Percentiles rank a stretch among this genome's conserved stretches.
Evolutionary conservation across 2,113 vertebrate genomes (phyloP).

Genomic region (Eulemur rufifrons): DNA sequence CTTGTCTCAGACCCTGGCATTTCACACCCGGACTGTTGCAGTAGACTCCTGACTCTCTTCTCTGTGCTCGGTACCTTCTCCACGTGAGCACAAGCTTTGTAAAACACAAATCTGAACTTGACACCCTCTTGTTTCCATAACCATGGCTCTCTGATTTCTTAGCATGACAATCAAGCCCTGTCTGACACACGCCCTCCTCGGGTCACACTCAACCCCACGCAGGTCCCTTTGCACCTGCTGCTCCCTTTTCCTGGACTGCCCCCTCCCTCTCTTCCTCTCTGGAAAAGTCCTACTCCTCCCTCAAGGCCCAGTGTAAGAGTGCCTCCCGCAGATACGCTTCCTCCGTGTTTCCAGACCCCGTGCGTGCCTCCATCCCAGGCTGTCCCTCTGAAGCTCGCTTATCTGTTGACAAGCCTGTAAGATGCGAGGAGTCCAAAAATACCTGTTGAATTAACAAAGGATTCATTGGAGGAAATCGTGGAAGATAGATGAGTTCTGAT

Average conservation of each 20-base stretch:
- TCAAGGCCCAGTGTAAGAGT: background rate
- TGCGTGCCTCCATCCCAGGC: rapidly evolving
- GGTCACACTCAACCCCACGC: rapidly evolving
- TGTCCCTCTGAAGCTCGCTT: too few species aligned
- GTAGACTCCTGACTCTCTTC: background rate
- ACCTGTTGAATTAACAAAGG: background rate
- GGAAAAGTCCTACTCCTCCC: background rate
- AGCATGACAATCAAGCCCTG: background rate
- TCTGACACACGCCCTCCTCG: background rate
- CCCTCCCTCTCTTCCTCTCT: background rate
- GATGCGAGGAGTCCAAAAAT: background rate
- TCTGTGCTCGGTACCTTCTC: too few species aligned
- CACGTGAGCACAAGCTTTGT: background rate
- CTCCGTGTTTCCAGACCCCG: background rate
- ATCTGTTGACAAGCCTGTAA: too few species aligned
- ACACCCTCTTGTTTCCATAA: background rate
- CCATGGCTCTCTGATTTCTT: background rate
- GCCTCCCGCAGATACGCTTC: background rate
- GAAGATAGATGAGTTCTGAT: background rate
- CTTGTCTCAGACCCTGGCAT: background rate
- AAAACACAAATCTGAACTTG: background rate
- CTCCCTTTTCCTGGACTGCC: background rate
- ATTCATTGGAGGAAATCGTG: background rate
- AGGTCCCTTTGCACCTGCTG: background rate
- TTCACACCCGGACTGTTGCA: background rate